Evolutionary conservation across 2,797 vertebrate species (phyloP).

Genomic region (Anguilla pacifica): DNA sequence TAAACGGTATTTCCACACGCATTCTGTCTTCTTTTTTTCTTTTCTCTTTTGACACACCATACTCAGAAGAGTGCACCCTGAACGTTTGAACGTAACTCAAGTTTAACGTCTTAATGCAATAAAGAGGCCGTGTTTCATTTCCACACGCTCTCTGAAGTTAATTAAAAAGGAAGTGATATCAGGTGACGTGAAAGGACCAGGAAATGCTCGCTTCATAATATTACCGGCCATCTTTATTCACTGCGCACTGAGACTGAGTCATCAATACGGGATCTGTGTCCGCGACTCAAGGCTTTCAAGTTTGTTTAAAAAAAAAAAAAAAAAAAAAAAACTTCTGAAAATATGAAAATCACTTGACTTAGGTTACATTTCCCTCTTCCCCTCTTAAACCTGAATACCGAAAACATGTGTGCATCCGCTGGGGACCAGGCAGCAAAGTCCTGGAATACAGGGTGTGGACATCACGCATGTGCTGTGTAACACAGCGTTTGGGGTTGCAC

Average conservation of each 20-base stretch:
- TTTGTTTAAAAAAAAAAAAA: background rate
- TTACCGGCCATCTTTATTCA: slow-evolving; percentile 34
- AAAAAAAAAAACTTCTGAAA: background rate
- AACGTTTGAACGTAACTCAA: slow-evolving; percentile 33
- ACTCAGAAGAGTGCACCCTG: slow-evolving; percentile 29
- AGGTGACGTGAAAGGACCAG: slow-evolving; percentile 1
- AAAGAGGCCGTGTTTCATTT: slow-evolving; percentile 4
- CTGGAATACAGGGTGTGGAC: background rate
- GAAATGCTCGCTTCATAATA: slow-evolving; percentile 26
- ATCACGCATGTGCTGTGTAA: background rate
- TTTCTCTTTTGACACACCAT: slow-evolving; percentile 4
- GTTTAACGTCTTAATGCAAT: slow-evolving; percentile 32
- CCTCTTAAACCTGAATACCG: background rate
- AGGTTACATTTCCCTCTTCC: background rate
- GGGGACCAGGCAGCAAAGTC: background rate
- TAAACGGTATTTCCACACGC: slow-evolving; percentile 19
- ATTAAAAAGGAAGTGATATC: slow-evolving; percentile 29
- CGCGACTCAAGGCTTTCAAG: background rate
- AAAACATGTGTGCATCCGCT: background rate
- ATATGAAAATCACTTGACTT: slow-evolving; percentile 3
- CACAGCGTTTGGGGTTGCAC: background rate
- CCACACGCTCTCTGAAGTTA: slow-evolving; percentile 21
- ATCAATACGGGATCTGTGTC: background rate
- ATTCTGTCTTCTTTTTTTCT: slow-evolving; percentile 29
- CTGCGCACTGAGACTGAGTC: slow-evolving; percentile 28